Conservation (phyloP, 2,797 vertebrate species). For the Aulostomus chinensis region DNA sequence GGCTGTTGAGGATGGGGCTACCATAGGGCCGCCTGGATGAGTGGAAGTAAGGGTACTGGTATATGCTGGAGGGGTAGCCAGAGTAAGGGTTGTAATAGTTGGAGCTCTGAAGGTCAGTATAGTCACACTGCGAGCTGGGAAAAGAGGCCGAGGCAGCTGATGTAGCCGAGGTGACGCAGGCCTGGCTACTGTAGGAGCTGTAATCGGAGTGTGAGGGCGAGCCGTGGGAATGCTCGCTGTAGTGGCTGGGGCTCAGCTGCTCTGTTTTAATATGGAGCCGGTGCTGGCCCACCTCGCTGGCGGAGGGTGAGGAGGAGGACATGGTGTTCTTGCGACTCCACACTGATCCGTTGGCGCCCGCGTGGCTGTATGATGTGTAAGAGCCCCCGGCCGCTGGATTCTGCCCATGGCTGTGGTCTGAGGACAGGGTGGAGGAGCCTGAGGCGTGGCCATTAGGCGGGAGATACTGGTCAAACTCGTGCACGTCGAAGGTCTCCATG, state of each 20-base stretch:
- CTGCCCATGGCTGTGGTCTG: conserved; percentile 81
- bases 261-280: conserved; percentile 96
- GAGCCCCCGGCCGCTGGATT: conserved; percentile 68
- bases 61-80: conserved; percentile 90
- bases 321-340: conserved; percentile 90
- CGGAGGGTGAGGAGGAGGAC: conserved; percentile 64
- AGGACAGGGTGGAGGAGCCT: conserved; percentile 64
- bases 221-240: conserved; percentile 87
- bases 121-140: conserved; percentile 91
- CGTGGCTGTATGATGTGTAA: conserved; percentile 81
- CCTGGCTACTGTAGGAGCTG: conserved; percentile 84
- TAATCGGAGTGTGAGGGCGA: conserved; percentile 89
- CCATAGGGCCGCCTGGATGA: conserved; percentile 91
- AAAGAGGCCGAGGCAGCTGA: conserved; percentile 81
- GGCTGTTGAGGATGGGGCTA: conserved; percentile 90
- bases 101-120: conserved; percentile 94
- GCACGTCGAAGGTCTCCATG: conserved; percentile 97
- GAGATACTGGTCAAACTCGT: conserved; percentile 98
- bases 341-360: conserved; percentile 55
- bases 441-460: conserved; percentile 88
- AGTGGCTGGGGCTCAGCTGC: conserved; percentile 94
- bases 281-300: conserved; percentile 79
- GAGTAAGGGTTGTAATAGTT: conserved; percentile 94
- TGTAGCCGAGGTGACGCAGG: conserved; percentile 82
- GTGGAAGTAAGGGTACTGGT: conserved; percentile 97